Base-by-base conservation (phyloP, 2,797 vertebrate species). In the Decapterus maruadsi region DNA sequence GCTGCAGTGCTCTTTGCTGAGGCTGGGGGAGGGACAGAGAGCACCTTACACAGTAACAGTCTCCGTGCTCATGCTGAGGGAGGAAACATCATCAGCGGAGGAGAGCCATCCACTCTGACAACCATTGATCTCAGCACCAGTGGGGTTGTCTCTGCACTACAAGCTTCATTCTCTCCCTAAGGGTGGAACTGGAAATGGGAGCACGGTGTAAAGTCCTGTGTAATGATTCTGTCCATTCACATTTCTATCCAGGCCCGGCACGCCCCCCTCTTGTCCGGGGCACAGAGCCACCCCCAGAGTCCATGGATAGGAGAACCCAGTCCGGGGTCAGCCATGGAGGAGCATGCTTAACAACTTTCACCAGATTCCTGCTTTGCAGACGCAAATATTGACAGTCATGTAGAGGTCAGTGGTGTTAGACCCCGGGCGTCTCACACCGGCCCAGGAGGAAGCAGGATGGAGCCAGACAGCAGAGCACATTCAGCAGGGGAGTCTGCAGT, bases 141-240 rank as follows among this genome's bases (percentile, higher is more conserved):
- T 43, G 1, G 7, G 54, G 48, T 17, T 11, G 34, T 40, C 11
- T 54, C 36, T 42, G 26, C 42, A 13, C 54, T 60, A 22, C 17
- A 55, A 26, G 51, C 58, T 83, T 80, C 19, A 50, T 58, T 67
- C 67, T 65, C 75, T 80, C 68, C 78, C 86, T 78, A 50, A 68
- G 43, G 79, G 54, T 57, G 54, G 20, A 48, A 54, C 42, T 68
- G 59, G 71, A 53, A 70, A 72, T 40, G 43, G 43, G 40, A 70
- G 43, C 36, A 61, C 50, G 17, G 51, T 31, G 57, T 68, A 71
- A 83, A 87, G 62, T 68, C 81, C 82, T 83, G 80, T 64, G 79
- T 75, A 85, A 90, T 73, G 76, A 82, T 72, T 78, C 76, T 88
- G 88, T 90, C 88, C 61, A 7, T 38, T 89, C 74, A 34, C 8